Conservation (phyloP, 2,888 invertebrate species). For the Cyrtodaria siliqua region DNA sequence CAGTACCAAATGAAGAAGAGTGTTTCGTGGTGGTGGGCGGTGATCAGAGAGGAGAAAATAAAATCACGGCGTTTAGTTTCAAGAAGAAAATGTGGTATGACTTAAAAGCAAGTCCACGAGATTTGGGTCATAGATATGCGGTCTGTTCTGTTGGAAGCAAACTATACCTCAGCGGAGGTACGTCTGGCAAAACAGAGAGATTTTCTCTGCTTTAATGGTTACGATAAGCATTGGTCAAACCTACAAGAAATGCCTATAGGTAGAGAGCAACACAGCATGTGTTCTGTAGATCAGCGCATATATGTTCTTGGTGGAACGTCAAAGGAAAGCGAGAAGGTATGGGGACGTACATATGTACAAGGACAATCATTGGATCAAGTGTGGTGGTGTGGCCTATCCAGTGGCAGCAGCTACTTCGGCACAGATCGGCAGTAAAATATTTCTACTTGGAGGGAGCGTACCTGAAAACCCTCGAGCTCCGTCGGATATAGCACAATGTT, state of each 20-base stretch:
- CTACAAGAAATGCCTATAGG: conserved; percentile 28
- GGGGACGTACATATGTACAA: conserved; percentile 36
- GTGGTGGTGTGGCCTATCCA: conserved; percentile 27
- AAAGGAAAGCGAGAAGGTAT: not conserved
- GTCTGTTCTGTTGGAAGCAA: conserved; percentile 29
- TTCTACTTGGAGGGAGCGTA: conserved; percentile 47
- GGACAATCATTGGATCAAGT: conserved; percentile 24
- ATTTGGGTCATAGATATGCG: conserved; percentile 51
- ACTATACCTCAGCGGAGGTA: conserved; percentile 53
- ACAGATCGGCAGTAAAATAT: conserved; percentile 28
- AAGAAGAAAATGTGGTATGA: conserved; percentile 46
- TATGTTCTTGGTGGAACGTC: conserved; percentile 46
- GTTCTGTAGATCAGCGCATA: conserved; percentile 19
- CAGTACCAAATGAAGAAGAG: conserved; percentile 7
- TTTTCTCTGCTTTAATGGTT: conserved; percentile 27
- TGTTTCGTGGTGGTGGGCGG: conserved; percentile 44
- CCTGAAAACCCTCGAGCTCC: not conserved
- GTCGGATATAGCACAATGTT: conserved; percentile 40
- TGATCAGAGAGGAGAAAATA: conserved; percentile 22
- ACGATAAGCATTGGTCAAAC: conserved; percentile 11
- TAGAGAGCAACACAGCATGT: conserved; percentile 50
- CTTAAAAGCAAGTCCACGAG: conserved; percentile 6
- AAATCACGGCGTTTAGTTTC: conserved; percentile 35
- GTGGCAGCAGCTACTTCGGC: conserved; percentile 32
- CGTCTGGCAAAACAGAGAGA: conserved; percentile 6